A percentile compares a stretch with the other conserved stretches of the same genome.
Evolutionary conservation across 2,113 vertebrate genomes (phyloP).

Genomic region (Poeciliopsis retropinna): DNA sequence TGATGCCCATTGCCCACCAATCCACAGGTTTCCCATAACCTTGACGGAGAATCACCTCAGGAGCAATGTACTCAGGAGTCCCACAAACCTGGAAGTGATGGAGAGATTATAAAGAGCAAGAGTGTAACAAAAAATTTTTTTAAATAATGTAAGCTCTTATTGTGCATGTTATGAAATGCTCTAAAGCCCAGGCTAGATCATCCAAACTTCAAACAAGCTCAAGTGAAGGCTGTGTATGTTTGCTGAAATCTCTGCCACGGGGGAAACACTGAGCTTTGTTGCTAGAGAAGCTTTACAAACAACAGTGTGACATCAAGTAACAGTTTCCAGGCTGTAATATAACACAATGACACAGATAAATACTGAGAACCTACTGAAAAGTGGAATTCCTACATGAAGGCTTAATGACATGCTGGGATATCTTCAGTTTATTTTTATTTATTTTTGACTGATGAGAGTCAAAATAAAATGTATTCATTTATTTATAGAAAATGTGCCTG

Average conservation of each 20-base stretch:
- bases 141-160: not conserved
- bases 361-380: not conserved
- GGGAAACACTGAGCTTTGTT: not conserved
- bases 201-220: not conserved
- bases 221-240: not conserved
- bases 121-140: not conserved
- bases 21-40: constrained; percentile 95
- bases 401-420: not conserved
- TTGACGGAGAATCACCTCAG: constrained; percentile 93
- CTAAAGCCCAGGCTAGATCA: not conserved
- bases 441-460: too few relatives aligned
- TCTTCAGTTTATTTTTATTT: not conserved
- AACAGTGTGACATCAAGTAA: not conserved
- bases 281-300: too few relatives aligned
- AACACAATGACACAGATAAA: not conserved
- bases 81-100: constrained; percentile 87
- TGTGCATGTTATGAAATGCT: not conserved
- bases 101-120: not conserved
- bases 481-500: too few relatives aligned
- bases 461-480: too few relatives aligned
- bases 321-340: not conserved
- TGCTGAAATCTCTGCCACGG: not conserved
- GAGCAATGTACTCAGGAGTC: constrained; percentile 96
- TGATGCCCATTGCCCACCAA: constrained; percentile 98
- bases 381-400: not conserved